A percentile compares a stretch with the other conserved stretches of the same genome.
phyloP scores from a whole-genome alignment of 2,888 invertebrate genomes.

The Pilophorus perplexus region DNA sequence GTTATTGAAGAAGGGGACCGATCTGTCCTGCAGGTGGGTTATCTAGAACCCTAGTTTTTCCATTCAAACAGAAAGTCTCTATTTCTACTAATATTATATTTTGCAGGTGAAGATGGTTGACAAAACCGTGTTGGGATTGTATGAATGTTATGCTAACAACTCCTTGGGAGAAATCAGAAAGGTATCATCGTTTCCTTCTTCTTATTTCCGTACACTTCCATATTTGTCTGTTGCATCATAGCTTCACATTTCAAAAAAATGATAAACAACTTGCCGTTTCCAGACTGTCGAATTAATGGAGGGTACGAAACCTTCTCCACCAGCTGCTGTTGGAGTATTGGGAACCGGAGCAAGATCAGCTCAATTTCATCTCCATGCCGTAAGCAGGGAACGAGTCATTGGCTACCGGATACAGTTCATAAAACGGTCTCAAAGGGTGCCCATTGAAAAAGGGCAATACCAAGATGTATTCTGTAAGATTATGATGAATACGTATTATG shows the following conservation, averaged over 20 bases:
- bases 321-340: slow-evolving; percentile 49
- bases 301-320: slow-evolving; percentile 58
- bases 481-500: too few relatives aligned
- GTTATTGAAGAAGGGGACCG: slow-evolving; percentile 37
- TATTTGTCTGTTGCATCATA: background rate
- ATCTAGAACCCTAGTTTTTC: too few relatives aligned
- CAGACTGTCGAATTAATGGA: slow-evolving; percentile 55
- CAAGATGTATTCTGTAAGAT: slow-evolving; percentile 48
- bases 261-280: background rate
- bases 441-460: slow-evolving; percentile 42
- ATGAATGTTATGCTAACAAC: slow-evolving; percentile 48
- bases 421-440: slow-evolving; percentile 32
- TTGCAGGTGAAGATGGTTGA: slow-evolving; percentile 52
- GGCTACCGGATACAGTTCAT: slow-evolving; percentile 48
- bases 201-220: too few relatives aligned
- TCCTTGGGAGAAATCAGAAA: slow-evolving; percentile 50
- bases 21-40: slow-evolving; percentile 43
- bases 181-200: too few relatives aligned
- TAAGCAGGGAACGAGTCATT: slow-evolving; percentile 43
- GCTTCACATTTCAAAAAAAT: background rate
- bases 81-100: background rate
- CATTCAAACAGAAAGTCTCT: too few relatives aligned
- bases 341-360: slow-evolving; percentile 42
- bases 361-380: slow-evolving; percentile 43
- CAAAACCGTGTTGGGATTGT: slow-evolving; percentile 52